Evolutionary conservation across 2,797 vertebrate species (phyloP).

Genomic region (Tamandua tetradactyla): DNA sequence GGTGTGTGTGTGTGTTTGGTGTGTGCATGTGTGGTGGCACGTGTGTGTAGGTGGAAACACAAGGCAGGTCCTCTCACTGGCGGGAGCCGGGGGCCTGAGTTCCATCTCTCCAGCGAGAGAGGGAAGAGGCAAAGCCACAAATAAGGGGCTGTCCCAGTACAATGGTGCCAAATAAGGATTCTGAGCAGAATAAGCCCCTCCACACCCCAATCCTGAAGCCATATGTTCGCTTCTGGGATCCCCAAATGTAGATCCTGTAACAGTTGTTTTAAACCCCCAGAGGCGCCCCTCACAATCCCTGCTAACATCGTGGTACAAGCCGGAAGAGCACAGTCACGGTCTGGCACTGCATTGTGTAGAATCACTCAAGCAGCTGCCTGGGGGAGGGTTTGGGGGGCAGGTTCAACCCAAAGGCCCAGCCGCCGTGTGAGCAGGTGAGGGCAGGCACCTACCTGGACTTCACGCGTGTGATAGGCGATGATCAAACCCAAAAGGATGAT

Average conservation of each 20-base stretch:
- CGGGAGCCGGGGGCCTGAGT: not conserved
- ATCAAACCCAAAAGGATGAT: conserved; percentile 97
- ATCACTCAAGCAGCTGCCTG: not conserved
- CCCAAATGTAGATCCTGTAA: not conserved
- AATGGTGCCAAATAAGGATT: rapidly evolving
- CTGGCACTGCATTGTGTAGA: not conserved
- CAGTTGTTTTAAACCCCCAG: not conserved
- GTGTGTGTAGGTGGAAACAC: too few species aligned
- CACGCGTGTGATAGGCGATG: conserved; percentile 97
- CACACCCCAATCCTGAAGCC: not conserved
- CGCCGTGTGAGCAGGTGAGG: rapidly evolving
- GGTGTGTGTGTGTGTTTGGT: rapidly evolving
- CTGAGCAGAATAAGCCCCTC: not conserved
- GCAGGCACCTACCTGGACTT: conserved; percentile 93
- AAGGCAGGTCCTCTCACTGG: not conserved
- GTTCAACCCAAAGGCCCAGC: not conserved
- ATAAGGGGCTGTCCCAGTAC: rapidly evolving
- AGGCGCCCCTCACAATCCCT: not conserved
- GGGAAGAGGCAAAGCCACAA: not conserved
- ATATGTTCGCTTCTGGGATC: not conserved
- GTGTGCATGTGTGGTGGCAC: rapidly evolving
- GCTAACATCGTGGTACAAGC: not conserved
- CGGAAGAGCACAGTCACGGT: not conserved
- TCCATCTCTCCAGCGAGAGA: not conserved
- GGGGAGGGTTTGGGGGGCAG: not conserved